These are phyloP conservation scores for Xanthorhoe designata DNA, from an alignment of 2,888 invertebrate genomes.

Conservation along the genomic window DNA sequence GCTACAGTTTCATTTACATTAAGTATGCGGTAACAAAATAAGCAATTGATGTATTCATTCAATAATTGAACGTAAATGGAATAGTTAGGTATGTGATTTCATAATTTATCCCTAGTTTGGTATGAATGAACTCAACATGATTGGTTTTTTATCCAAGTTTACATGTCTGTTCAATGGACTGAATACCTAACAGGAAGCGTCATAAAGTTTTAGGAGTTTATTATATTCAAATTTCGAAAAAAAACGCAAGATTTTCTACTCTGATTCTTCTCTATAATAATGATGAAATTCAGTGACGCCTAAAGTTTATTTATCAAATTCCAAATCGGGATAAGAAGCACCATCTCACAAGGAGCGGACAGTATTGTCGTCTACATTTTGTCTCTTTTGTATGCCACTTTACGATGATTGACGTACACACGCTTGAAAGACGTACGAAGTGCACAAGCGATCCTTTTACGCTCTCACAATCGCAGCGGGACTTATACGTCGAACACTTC, in stretches of 20 bases:
- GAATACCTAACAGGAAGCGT: not conserved
- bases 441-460: slow-evolving; percentile 29
- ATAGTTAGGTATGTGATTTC: slow-evolving; percentile 13
- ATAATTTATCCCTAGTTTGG: slow-evolving; percentile 3
- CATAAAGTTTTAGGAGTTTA: not conserved
- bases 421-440: slow-evolving; percentile 27
- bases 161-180: not conserved
- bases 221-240: not conserved
- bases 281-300: not conserved
- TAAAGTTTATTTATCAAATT: slow-evolving; percentile 12
- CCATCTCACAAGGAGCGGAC: slow-evolving; percentile 12
- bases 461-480: slow-evolving; percentile 35
- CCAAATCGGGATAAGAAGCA: slow-evolving; percentile 14
- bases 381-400: slow-evolving; percentile 35
- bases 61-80: slow-evolving; percentile 17
- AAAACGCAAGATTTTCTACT: not conserved
- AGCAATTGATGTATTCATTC: slow-evolving; percentile 23
- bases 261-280: not conserved
- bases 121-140: not conserved
- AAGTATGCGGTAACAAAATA: slow-evolving; percentile 34
- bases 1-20: slow-evolving; percentile 25
- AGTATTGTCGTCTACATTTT: slow-evolving; percentile 30
- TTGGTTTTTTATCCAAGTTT: not conserved
- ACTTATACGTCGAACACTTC: slow-evolving; percentile 24
- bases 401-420: slow-evolving; percentile 42